These are phyloP conservation scores for Ramphastos sulfuratus DNA, from an alignment of 2,113 vertebrate species.

Conservation along the genomic window DNA sequence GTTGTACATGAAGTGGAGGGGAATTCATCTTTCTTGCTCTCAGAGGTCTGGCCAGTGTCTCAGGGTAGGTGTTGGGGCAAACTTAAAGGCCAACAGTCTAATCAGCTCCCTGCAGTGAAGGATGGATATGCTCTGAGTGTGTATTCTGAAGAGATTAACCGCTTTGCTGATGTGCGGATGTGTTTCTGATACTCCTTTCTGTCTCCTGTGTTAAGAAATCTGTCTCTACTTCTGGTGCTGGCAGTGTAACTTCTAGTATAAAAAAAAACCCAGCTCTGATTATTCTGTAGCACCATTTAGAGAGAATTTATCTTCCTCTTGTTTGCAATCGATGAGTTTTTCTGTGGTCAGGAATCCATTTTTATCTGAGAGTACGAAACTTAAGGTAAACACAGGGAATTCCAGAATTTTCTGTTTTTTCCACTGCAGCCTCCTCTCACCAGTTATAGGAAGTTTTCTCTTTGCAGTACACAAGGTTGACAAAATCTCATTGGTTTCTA, in stretches of 20 bases:
- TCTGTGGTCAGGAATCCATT: background rate
- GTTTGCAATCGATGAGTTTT: background rate
- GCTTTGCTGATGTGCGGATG: background rate
- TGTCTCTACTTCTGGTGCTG: background rate
- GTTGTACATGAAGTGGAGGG: background rate
- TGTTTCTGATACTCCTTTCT: background rate
- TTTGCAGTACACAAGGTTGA: background rate
- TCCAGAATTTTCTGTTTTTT: background rate
- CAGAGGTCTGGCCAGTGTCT: background rate
- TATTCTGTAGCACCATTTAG: background rate
- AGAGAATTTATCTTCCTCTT: background rate
- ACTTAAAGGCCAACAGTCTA: fast-evolving
- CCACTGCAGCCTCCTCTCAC: fast-evolving
- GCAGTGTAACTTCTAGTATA: background rate
- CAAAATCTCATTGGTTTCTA: background rate
- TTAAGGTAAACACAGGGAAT: background rate
- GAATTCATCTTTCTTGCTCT: background rate
- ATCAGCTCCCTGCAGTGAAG: background rate
- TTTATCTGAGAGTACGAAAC: background rate
- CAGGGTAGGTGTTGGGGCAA: background rate
- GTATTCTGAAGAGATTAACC: background rate
- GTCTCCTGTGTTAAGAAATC: background rate
- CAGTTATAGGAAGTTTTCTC: background rate
- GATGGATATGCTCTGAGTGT: background rate
- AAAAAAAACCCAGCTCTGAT: background rate